Base-by-base conservation (phyloP, 2,888 invertebrate genomes). In the Meghimatium bilineatum region DNA sequence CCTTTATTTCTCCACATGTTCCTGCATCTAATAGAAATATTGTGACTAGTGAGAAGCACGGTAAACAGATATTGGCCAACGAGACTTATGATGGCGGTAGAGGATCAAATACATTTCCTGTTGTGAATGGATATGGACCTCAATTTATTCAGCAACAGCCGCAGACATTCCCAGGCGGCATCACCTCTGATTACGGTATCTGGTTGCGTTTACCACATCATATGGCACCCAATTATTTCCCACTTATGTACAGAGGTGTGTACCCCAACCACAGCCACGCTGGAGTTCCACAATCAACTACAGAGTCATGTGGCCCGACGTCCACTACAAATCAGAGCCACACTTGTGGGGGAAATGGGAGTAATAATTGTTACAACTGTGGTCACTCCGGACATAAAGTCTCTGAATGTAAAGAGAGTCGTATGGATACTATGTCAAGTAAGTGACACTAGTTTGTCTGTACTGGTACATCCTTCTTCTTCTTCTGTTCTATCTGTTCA, bases 371-470 rank as follows among this genome's bases (percentile, higher is more conserved):
- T 94, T 98, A 96, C 95, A 98, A 98, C 94, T 98, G 98, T 94
- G 98, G 98, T 86, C 96, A 96, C 82, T 95, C 95, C 83, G 96
- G 95, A 80, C 98, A 98, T 94, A 95, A 95, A 78, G 97, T 97
- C 38, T 95, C 95, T 90, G 98, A 98, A 89, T 98, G 98, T 93
- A 96, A 96, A 92, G 97, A 97, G 93, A 96, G 96, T 87, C 97
- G 97, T 83, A 97, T 98, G 96, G 98, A 98, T 93, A 97, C 97
- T 94, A 96, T 97, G 94, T 97, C 97, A 77, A 91, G 92, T 90
- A 87, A 71, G 69, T 71, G 3, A 63, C 12, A 5, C 12, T 44
- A 5, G 5, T 44, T 44, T 44, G 44, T 44, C 44, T n/a, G n/a
- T n/a, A n/a, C n/a, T n/a, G n/a, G n/a, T n/a, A n/a, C n/a, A n/a